Evolutionary conservation across 2,113 vertebrate species (phyloP), one percentile per base, ranked within the genome.

Genomic region (Mungos mungo): DNA sequence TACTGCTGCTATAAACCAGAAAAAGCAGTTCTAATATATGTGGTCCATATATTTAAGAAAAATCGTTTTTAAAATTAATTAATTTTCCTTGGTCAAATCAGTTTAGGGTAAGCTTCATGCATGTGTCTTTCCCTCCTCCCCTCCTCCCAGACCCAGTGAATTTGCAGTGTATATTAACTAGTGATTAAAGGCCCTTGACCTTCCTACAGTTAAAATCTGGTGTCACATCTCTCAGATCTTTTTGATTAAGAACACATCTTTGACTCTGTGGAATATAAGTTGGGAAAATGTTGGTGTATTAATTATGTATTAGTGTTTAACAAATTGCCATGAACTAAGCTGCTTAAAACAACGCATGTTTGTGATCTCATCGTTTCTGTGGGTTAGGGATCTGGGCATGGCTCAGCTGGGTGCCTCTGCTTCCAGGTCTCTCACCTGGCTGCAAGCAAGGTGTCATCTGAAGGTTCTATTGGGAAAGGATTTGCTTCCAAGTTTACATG

Each of bases 171-270:
- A 23, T 21, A 27, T 76, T 79, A 94, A 8, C n/a, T 54, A 57
- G 25, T 71, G n/a, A 77, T 77, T 81, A 69, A 52, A 92, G 25
- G 11, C 25, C 74, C 33, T 82, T 71, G 23, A 45, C 23, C 47
- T 96, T 57, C 35, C 19, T 95, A 3, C 13, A 76, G 65, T 69
- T 71, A 54, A 86, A 89, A 21, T 74, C n/a, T 69, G 66, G 23
- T 66, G 18, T 88, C 54, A 45, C 12, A 35, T 45, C 52, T 81
- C 57, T 38, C 10, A 47, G 47, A 69, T 84, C 72, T 80, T 72
- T 31, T 96, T 57, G 18, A n/a, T 74, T 69, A 65, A 92, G n/a
- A 77, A 38, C 69, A 74, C 19, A 38, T 76, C 88, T 96, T 96
- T 63, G 16, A 76, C 65, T 33, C 27, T 52, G 5, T 88, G 27